These are phyloP conservation scores for Myiotriccus ornatus DNA, from an alignment of 2,797 vertebrate genomes.

Conservation along the genomic window DNA sequence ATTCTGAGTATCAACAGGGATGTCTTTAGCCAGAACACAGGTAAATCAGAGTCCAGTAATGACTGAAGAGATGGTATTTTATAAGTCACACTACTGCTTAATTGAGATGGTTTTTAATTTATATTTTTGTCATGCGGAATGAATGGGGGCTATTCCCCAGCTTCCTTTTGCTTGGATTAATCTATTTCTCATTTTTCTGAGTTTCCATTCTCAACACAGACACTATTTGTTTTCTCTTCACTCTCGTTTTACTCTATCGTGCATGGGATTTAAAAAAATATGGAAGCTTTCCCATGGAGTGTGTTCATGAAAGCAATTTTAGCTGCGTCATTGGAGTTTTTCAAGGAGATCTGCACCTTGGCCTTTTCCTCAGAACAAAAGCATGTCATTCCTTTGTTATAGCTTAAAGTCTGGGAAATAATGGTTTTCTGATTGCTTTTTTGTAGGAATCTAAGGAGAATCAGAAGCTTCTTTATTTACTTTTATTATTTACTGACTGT, in stretches of 20 bases:
- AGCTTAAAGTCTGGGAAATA: neutral
- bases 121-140: neutral
- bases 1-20: conserved; percentile 79
- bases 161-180: neutral
- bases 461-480: neutral
- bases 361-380: neutral
- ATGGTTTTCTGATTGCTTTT: neutral
- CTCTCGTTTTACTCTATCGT: neutral
- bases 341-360: neutral
- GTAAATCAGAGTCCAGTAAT: conserved; percentile 57
- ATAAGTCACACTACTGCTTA: neutral
- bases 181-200: neutral
- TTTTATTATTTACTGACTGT: neutral
- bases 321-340: neutral
- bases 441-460: neutral
- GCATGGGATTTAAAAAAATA: neutral
- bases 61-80: neutral
- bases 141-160: neutral
- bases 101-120: neutral
- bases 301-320: neutral
- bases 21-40: conserved; percentile 79
- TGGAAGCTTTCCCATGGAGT: neutral
- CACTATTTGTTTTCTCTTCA: neutral
- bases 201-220: neutral
- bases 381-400: neutral